Conservation (phyloP, 2,888 invertebrate genomes). For the Drosophila limbata region DNA sequence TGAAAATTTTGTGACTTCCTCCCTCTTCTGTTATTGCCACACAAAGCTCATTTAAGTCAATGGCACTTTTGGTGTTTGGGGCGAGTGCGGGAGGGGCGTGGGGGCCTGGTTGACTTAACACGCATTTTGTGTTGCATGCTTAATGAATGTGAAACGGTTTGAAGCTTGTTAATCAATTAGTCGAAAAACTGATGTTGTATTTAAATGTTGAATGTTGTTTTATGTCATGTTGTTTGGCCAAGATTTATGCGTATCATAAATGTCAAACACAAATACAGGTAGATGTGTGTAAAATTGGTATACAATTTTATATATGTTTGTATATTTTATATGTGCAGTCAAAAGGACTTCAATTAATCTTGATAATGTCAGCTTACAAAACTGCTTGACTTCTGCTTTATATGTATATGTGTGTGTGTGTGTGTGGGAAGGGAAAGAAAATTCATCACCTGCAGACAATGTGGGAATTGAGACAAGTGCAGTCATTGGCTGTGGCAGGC, state of each 20-base stretch:
- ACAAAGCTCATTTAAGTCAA: conserved; percentile 25
- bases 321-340: conserved; percentile 13
- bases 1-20: conserved; percentile 50
- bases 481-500: conserved; percentile 31
- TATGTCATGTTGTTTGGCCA: conserved; percentile 22
- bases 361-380: conserved; percentile 66
- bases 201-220: conserved; percentile 46
- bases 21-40: not conserved
- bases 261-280: conserved; percentile 53
- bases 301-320: conserved; percentile 21
- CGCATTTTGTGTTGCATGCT: conserved; percentile 17
- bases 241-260: conserved; percentile 78
- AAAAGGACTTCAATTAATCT: conserved; percentile 60
- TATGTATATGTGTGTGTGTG: not conserved
- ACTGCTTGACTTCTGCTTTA: conserved; percentile 58
- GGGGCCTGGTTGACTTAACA: conserved; percentile 12
- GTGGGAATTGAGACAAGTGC: conserved; percentile 66
- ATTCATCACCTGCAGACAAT: conserved; percentile 64
- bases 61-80: conserved; percentile 13
- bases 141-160: not conserved
- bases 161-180: conserved; percentile 68
- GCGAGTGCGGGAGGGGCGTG: not conserved
- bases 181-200: conserved; percentile 69
- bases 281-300: conserved; percentile 18
- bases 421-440: not conserved